Conservation (phyloP, 2,113 vertebrate genomes). For the Trematocara zebra region DNA sequence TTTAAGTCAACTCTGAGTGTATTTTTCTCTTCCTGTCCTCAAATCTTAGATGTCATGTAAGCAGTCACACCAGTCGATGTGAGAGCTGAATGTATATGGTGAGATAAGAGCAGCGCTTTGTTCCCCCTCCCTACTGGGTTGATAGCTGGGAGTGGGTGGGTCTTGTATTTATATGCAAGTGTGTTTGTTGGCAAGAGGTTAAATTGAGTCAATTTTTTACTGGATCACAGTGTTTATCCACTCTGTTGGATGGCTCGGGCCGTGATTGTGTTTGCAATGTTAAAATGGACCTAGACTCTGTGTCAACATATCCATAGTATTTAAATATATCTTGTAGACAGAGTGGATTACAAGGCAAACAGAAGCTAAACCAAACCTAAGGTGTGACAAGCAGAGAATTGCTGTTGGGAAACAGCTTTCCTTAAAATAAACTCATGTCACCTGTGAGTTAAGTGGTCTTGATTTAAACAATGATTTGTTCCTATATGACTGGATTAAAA, state of each 20-base stretch:
- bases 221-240: constrained; percentile 3
- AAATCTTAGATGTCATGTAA: neutral
- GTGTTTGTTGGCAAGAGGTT: neutral
- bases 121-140: constrained; percentile 33
- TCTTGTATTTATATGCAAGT: neutral
- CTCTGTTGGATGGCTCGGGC: neutral
- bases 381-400: neutral
- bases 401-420: neutral
- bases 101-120: constrained; percentile 35
- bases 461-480: neutral
- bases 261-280: neutral
- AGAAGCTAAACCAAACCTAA: neutral
- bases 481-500: neutral
- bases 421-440: neutral
- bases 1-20: neutral
- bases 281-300: neutral
- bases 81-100: constrained; percentile 9
- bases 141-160: constrained; percentile 12
- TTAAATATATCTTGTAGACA: neutral
- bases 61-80: neutral
- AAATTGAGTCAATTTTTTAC: constrained; percentile 43
- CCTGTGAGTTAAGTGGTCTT: neutral
- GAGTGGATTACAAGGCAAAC: constrained; percentile 15
- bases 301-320: neutral
- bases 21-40: neutral